A percentile compares a stretch with the other conserved stretches of the same genome.
phyloP scores from a whole-genome alignment of 2,113 vertebrate species.

The Cygnus atratus region DNA sequence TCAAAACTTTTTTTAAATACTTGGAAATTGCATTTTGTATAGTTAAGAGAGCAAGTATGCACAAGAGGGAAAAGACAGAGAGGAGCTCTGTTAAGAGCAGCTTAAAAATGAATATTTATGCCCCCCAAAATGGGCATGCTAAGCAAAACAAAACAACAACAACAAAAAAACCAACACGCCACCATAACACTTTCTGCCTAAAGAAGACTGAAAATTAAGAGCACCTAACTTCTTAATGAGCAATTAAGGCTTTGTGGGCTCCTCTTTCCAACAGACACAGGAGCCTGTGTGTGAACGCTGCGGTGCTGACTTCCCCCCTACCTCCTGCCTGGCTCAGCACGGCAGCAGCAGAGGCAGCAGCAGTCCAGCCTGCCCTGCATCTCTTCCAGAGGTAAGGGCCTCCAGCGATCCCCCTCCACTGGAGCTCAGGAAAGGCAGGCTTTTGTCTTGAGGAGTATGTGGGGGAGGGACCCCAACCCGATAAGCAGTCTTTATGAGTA shows the following conservation, averaged over 20 bases:
- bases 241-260: background rate
- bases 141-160: background rate
- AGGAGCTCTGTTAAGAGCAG: background rate
- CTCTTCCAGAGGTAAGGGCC: background rate
- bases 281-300: background rate
- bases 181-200: background rate
- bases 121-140: accelerated
- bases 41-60: background rate
- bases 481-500: background rate
- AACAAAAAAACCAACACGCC: background rate
- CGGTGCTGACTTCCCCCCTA: background rate
- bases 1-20: background rate
- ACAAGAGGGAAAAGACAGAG: background rate
- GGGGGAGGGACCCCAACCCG: background rate
- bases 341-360: background rate
- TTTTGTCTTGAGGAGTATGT: background rate
- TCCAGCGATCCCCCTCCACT: background rate
- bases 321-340: accelerated
- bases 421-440: background rate
- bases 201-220: slow-evolving; percentile 8
- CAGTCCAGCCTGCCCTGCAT: background rate
- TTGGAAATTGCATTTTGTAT: background rate
- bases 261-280: background rate
- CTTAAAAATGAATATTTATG: background rate
- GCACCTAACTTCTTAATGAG: background rate